Evolutionary conservation across 1,140 invertebrate genomes (phyloP), one percentile per base, ranked within the genome.

Genomic region (Melitaea cinxia): DNA sequence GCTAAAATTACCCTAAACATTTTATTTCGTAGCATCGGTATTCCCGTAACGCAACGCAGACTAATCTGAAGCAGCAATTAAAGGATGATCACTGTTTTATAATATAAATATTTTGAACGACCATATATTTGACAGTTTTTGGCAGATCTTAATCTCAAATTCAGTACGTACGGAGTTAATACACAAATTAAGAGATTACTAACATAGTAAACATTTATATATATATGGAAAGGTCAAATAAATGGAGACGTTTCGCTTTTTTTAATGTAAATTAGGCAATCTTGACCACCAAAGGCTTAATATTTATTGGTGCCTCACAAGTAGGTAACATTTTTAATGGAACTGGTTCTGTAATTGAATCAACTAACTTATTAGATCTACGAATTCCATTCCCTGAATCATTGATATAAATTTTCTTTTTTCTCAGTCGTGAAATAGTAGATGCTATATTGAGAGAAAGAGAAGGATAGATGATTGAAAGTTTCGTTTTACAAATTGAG

Each of bases 1-100:
- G 76, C 65, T 75, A 82, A 79, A 88, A 88, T 87, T 80, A 87
- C 85, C 84, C 82, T 87, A 88, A 88, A 88, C 86, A 89, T 89
- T 89, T 90, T 89, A 87, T 89, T 90, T 83, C 61, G 78, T 82
- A 80, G 76, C 73, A 77, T 77, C 73, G 74, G 82, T 81, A 76
- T 81, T 83, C 77, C 73, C 72, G 75, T 83, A 82, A 85, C 76
- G 77, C 68, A 68, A 52, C 15, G 67, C 65, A 65, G 83, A 85
- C 80, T 87, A 89, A 89, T 87, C 86, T 84, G 81, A 76, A 84
- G 75, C 79, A 61, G 71, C 75, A 78, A 80, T 85, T 82, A 77
- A 78, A 75, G 80, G 81, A 79, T 77, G 77, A 78, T 85, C 72
- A 73, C 73, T 74, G 68, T 47, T 83, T 77, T 76, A 39, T 56